Evolutionary conservation across 2,888 invertebrate species (phyloP), one percentile per base, ranked within the genome.

Genomic region (Uropetala carovei): DNA sequence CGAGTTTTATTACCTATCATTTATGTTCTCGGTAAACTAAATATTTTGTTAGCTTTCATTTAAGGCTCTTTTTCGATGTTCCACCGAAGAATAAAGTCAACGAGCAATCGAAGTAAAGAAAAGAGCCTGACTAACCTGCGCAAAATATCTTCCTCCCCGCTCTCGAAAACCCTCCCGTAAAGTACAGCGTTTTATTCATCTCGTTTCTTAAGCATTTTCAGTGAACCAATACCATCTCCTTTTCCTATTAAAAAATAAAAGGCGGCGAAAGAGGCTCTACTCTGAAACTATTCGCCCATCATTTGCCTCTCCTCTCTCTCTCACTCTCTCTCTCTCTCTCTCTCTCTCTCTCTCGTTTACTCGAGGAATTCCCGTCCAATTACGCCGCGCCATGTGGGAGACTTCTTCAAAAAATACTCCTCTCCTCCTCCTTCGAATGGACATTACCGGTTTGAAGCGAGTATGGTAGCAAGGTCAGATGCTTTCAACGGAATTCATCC

Each of bases 331-430:
- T 75, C 75, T n/a, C 5, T 5, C 5, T 43, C 43, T 1, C 43
- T 43, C 43, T 43, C 43, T 43, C 43, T 43, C 43, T 43, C 43
- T 43, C 75, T 75, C 75, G 75, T 75, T 75, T 75, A 22, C 68
- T 68, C 68, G 68, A n/a, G 58, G 85, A 85, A 85, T 85, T 85
- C 85, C 85, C 85, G 57, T 58, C 85, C 85, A 85, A 85, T 85
- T 85, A 85, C 56, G 84, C 43, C 8, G 43, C 84, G 56, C 85
- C 57, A 85, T 57, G 57, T 56, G 85, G 57, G 57, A 57, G 85
- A 58, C 58, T 85, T 58, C 57, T n/a, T 56, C 57, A 58, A 85
- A 85, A 56, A n/a, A 57, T 58, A 57, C 13, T n/a, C 75, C 75
- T 4, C 43, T 43, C n/a, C 11, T 11, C 84, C 58, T 85, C 58